phyloP scores from a whole-genome alignment of 2,113 vertebrate species.

The Osmerus mordax region DNA sequence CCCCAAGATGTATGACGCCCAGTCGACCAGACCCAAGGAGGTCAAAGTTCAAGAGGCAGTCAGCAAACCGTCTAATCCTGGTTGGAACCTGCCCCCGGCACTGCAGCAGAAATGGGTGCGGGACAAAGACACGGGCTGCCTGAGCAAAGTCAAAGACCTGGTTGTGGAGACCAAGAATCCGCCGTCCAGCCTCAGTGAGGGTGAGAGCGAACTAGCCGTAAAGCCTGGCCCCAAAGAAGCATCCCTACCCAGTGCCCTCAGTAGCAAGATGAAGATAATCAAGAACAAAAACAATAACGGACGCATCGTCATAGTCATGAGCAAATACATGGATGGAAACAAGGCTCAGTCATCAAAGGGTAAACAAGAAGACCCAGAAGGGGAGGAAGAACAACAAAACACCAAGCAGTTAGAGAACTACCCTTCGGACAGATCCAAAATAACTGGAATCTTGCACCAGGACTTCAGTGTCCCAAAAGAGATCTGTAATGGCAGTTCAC shows the following conservation, averaged over 20 bases:
- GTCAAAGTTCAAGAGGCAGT: constrained; percentile 75
- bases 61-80: constrained; percentile 66
- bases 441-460: constrained; percentile 31
- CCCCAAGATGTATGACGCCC: constrained; percentile 91
- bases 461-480: constrained; percentile 59
- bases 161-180: constrained; percentile 65
- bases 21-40: constrained; percentile 82
- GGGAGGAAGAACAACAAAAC: constrained; percentile 46
- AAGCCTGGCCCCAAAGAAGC: constrained; percentile 75
- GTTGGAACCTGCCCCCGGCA: constrained; percentile 74
- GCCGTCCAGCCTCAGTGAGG: constrained; percentile 47
- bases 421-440: constrained; percentile 54
- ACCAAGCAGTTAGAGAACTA: constrained; percentile 52
- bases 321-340: constrained; percentile 97
- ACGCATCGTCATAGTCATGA: constrained; percentile 97
- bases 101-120: constrained; percentile 88
- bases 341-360: constrained; percentile 85
- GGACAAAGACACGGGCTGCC: constrained; percentile 79
- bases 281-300: constrained; percentile 99
- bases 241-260: constrained; percentile 71
- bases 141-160: constrained; percentile 84
- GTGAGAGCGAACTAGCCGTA: constrained; percentile 55
- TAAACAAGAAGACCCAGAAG: constrained; percentile 78
- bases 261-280: constrained; percentile 98
- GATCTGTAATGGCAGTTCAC: constrained; percentile 52